phyloP scores from a whole-genome alignment of 2,797 vertebrate species.

The Pygocentrus nattereri region DNA sequence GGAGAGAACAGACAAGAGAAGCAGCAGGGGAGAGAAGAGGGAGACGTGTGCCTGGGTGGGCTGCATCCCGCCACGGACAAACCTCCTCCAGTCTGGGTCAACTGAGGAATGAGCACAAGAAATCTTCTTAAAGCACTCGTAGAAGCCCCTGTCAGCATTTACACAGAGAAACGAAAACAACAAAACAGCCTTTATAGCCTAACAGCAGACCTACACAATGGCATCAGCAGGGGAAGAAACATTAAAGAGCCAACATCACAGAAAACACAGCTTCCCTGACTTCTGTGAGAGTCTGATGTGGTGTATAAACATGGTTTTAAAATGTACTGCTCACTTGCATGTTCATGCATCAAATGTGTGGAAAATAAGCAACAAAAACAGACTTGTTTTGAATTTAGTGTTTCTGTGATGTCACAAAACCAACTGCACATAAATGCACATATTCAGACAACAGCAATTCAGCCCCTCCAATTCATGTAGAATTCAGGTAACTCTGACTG shows the following conservation, averaged over 20 bases:
- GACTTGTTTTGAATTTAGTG: too few relatives aligned
- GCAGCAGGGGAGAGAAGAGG: constrained; percentile 73
- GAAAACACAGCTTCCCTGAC: too few relatives aligned
- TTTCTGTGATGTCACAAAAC: too few relatives aligned
- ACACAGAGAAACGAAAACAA: background rate
- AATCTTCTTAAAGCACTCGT: background rate
- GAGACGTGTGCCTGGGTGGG: constrained; percentile 73
- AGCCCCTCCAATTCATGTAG: too few relatives aligned
- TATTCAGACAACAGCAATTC: too few relatives aligned
- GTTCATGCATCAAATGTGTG: too few relatives aligned
- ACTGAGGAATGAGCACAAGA: constrained; percentile 10
- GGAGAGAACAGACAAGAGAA: constrained; percentile 83
- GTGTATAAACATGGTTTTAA: too few relatives aligned
- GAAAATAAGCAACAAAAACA: too few relatives aligned
- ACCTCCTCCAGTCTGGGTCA: constrained; percentile 67
- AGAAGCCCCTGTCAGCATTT: background rate
- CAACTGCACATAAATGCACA: too few relatives aligned
- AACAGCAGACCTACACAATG: background rate
- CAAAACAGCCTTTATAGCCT: background rate
- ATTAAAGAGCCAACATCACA: background rate
- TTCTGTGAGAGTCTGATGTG: too few relatives aligned
- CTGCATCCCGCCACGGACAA: constrained; percentile 85
- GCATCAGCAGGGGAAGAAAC: background rate
- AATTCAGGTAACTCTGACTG: too few relatives aligned
- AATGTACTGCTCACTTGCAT: too few relatives aligned